Evolutionary conservation across 2,797 vertebrate species (phyloP).

Genomic region (Apodemus agrarius): DNA sequence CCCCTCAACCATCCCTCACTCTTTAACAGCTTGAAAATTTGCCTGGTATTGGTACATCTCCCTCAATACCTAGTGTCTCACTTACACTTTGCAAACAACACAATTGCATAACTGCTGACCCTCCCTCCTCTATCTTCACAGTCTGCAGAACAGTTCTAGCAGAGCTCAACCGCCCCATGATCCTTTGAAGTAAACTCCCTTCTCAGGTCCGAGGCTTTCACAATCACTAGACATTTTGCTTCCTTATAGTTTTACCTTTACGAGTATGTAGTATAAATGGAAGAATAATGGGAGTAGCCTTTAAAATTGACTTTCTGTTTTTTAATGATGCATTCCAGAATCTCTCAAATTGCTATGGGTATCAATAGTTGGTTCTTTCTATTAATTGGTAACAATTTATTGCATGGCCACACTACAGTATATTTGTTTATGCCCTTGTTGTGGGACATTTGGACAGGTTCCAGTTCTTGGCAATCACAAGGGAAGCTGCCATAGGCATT

Average conservation of each 20-base stretch:
- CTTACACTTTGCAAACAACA: background rate
- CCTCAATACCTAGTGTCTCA: fast-evolving
- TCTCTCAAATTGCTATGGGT: background rate
- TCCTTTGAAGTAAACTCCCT: background rate
- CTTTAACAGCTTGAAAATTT: background rate
- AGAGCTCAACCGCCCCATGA: background rate
- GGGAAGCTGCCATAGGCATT: conserved; percentile 19
- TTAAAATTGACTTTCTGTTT: background rate
- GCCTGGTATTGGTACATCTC: background rate
- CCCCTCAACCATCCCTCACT: background rate
- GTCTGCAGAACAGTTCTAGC: background rate
- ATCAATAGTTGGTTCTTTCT: background rate
- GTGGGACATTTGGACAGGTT: conserved; percentile 47
- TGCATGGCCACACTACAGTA: background rate
- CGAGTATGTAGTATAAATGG: background rate
- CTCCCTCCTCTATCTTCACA: background rate
- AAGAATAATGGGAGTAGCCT: background rate
- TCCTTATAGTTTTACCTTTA: conserved; percentile 8
- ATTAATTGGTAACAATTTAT: conserved; percentile 3
- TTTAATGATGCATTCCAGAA: background rate
- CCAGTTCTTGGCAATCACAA: conserved; percentile 20
- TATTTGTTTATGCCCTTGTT: background rate
- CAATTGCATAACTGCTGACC: background rate
- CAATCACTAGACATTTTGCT: background rate
- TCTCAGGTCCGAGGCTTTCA: background rate